Conservation (phyloP, 30 jellyfish, hydroid and myxozoan genomes). For the Hydractinia symbiolongicarpus region DNA sequence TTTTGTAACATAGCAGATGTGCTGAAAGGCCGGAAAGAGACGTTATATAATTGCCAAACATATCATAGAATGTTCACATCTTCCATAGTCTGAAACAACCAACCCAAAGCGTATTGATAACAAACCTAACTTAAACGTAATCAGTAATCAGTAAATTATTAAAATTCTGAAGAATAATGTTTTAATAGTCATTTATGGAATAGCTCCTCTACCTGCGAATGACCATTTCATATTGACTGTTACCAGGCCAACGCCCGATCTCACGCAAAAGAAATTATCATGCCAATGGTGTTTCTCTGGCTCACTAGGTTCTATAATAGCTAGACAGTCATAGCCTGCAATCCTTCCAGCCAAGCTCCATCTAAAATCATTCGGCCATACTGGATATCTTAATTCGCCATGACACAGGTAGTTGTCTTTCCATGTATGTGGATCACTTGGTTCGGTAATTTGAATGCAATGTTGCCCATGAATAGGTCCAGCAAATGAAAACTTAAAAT, state of each 20-base stretch:
- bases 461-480: not conserved
- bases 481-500: not conserved
- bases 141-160: not conserved
- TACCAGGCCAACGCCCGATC: not conserved
- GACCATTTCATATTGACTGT: not conserved
- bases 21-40: not conserved
- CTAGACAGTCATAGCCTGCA: constrained; percentile 10
- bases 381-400: not conserved
- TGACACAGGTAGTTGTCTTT: constrained; percentile 11
- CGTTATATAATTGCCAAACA: not conserved
- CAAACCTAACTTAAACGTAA: not conserved
- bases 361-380: constrained; percentile 12
- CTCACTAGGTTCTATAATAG: not conserved
- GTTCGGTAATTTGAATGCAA: constrained; percentile 11
- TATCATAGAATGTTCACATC: too few relatives aligned
- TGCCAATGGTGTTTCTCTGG: constrained; percentile 17
- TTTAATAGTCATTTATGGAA: not conserved
- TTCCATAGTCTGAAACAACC: too few relatives aligned
- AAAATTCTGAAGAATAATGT: not conserved
- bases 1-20: not conserved
- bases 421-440: constrained; percentile 12
- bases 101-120: too few relatives aligned
- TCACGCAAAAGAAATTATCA: constrained; percentile 11
- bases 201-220: not conserved
- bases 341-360: constrained; percentile 14